Percentiles rank a stretch among this genome's conserved stretches.
These are phyloP conservation scores for Eugnorisma glareosa DNA, from an alignment of 2,888 invertebrate species.

Conservation along the genomic window DNA sequence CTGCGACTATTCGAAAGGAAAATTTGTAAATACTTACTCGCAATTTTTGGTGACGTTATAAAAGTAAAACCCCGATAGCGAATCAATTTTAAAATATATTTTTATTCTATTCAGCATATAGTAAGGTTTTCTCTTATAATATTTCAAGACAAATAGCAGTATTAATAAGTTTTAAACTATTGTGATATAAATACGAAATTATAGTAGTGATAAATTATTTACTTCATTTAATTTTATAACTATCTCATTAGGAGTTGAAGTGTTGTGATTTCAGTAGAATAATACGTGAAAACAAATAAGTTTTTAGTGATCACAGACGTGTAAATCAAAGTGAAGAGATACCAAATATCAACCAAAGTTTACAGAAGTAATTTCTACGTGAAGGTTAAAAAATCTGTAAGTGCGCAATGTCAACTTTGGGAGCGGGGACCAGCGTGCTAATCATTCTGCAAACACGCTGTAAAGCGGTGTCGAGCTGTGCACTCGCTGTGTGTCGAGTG, in stretches of 20 bases:
- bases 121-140: constrained; percentile 11
- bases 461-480: constrained; percentile 80
- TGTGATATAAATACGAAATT: constrained; percentile 26
- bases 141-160: constrained; percentile 17
- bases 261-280: constrained; percentile 58
- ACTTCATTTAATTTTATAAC: constrained; percentile 1
- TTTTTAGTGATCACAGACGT: constrained; percentile 67
- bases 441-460: constrained; percentile 87
- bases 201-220: constrained; percentile 34
- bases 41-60: constrained; percentile 12
- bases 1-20: constrained; percentile 42
- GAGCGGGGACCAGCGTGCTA: constrained; percentile 85
- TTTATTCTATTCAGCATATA: constrained; percentile 9
- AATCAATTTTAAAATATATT: neutral
- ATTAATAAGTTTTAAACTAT: constrained; percentile 19
- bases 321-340: constrained; percentile 74
- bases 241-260: constrained; percentile 32
- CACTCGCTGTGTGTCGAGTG: constrained; percentile 79
- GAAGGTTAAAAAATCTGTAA: constrained; percentile 87
- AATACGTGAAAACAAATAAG: constrained; percentile 62
- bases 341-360: constrained; percentile 76
- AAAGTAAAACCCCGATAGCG: neutral
- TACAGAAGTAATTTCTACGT: constrained; percentile 81
- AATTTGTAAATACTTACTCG: constrained; percentile 44
- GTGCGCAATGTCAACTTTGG: constrained; percentile 88